These are phyloP conservation scores for Rhyacophila brunnea DNA, from an alignment of 1,140 invertebrate genomes.

Conservation along the genomic window DNA sequence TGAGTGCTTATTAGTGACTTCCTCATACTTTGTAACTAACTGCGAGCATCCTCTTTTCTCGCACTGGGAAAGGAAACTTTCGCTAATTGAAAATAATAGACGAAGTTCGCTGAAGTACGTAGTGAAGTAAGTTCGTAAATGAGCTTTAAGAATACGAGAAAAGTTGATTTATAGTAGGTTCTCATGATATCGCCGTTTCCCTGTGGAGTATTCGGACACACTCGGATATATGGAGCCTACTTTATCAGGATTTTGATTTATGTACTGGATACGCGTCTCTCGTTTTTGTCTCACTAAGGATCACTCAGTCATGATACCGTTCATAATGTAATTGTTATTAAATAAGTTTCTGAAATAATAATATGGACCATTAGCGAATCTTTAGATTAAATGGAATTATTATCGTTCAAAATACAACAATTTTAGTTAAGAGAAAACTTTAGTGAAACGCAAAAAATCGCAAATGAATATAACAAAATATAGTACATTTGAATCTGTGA, in stretches of 20 bases:
- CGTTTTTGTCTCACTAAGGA: neutral
- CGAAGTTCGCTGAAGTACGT: conserved; percentile 22
- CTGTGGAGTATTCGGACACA: conserved; percentile 1
- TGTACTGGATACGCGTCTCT: neutral
- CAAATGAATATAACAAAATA: too few species aligned
- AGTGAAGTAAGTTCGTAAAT: conserved; percentile 24
- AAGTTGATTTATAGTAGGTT: conserved; percentile 34
- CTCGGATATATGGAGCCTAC: neutral
- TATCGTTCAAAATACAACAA: too few species aligned
- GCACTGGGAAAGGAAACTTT: conserved; percentile 27
- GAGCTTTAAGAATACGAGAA: conserved; percentile 30
- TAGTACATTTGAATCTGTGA: too few species aligned
- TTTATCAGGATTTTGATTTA: neutral
- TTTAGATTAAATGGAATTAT: too few species aligned
- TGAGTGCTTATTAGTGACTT: conserved; percentile 33
- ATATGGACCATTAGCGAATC: too few species aligned
- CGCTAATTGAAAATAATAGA: conserved; percentile 36
- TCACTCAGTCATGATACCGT: neutral
- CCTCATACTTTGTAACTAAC: conserved; percentile 10
- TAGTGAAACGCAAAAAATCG: too few species aligned
- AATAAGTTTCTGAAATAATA: too few species aligned
- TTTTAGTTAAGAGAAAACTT: too few species aligned
- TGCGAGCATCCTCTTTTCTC: conserved; percentile 3
- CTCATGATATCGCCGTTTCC: conserved; percentile 14
- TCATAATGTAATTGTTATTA: too few species aligned